Evolutionary conservation across 2,888 invertebrate genomes (phyloP), one percentile per base, ranked within the genome.

Genomic region (Tricholauxania praeusta): DNA sequence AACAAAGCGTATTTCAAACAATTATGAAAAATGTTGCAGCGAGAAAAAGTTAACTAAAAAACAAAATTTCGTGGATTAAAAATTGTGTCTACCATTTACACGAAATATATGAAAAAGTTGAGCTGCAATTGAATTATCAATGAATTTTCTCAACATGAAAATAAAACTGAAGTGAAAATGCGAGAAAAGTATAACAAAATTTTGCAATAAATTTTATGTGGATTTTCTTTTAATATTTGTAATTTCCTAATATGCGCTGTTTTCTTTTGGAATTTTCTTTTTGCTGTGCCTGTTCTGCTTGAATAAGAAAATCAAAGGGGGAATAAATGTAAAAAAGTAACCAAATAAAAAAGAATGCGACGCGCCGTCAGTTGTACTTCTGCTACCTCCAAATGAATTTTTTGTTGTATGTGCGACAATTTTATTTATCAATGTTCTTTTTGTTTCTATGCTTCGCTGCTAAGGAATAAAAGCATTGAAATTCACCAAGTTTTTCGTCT

Each of bases 391-490:
- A 65, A 32, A 51, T 63, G 69, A 15, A 48, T 62, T 55, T 51
- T 62, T 17, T 75, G 77, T 69, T 73, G 72, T 77, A 22, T 71
- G 75, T 74, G 76, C 74, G 75, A 77, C 68, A 76, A 76, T 78
- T 77, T 75, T 78, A 62, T 68, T 59, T 28, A 47, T 22, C 68
- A 49, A 39, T 22, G 19, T 66, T 72, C 52, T 6, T 10, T 59
- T 64, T 14, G 57, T 12, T 17, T 65, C 12, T 15, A 48, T 68
- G 12, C 53, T 17, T 48, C 39, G 22, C 12, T 60, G 28, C 12
- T 32, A 39, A 39, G 15, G 57, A 57, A n/a, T 57, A 6, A 28
- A 57, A 2, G 19, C 1, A 3, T 2, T 57, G 57, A 28, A 57
- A 57, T 57, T 7, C 6, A 39, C 8, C 4, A 4, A 28, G 28